Percentiles rank a stretch among this genome's conserved stretches.
These are phyloP conservation scores for Xylota sylvarum DNA, from an alignment of 2,888 invertebrate species.

Conservation along the genomic window DNA sequence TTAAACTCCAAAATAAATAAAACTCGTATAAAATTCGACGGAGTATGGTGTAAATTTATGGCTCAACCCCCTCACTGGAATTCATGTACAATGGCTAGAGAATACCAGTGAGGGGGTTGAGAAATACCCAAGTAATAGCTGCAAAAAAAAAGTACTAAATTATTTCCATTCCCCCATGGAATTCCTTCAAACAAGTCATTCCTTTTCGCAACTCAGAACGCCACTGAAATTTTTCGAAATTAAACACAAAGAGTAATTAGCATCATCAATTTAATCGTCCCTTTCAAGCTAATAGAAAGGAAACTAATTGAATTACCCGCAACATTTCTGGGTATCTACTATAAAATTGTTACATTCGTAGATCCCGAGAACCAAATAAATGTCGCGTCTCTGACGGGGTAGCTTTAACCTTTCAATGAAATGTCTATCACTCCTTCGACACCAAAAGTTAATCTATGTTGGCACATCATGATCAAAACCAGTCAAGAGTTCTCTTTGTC, in stretches of 20 bases:
- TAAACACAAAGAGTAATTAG: constrained; percentile 1
- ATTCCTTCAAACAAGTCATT: background rate
- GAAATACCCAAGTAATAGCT: no score
- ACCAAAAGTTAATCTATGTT: background rate
- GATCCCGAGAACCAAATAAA: background rate
- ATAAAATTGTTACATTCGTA: background rate
- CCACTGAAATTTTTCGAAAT: background rate
- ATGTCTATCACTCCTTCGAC: background rate
- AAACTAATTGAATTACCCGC: constrained; percentile 12
- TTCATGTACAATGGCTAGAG: no score
- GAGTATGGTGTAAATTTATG: no score
- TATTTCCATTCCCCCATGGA: background rate
- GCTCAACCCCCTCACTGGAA: no score
- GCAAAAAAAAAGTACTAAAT: background rate
- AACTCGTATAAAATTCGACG: no score
- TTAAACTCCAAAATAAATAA: no score
- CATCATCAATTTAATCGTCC: constrained; percentile 8
- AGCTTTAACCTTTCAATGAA: background rate
- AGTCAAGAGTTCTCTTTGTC: background rate
- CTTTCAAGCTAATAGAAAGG: constrained; percentile 15
- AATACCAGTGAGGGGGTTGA: no score
- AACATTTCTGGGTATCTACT: background rate
- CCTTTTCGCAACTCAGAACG: no score
- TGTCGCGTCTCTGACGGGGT: background rate
- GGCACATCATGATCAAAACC: constrained; percentile 8